Evolutionary conservation across 2,113 vertebrate species (phyloP).

Genomic region (Mola mola): DNA sequence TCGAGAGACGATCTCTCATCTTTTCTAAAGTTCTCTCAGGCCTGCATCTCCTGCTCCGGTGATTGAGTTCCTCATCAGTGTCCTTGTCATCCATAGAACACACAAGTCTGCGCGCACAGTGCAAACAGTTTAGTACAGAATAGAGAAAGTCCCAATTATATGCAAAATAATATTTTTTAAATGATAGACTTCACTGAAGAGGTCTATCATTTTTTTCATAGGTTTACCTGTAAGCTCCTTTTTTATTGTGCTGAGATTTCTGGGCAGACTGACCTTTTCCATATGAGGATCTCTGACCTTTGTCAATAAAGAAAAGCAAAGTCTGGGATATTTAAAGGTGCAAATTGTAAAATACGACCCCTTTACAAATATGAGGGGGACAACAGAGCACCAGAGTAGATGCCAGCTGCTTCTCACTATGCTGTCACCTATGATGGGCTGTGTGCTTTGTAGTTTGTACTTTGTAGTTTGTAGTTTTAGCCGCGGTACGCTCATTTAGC

Average conservation of each 20-base stretch:
- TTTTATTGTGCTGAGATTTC: conserved; percentile 32
- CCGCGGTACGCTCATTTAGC: too few species aligned
- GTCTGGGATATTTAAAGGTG: not conserved
- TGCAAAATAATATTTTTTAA: not conserved
- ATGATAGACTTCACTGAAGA: not conserved
- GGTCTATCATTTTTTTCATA: too few species aligned
- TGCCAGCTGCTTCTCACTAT: too few species aligned
- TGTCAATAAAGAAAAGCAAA: conserved; percentile 16
- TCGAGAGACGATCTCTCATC: conserved; percentile 33
- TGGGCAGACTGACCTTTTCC: conserved; percentile 8
- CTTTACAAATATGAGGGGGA: too few species aligned
- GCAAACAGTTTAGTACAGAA: conserved; percentile 15
- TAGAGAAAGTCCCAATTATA: not conserved
- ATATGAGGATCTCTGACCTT: conserved; percentile 29
- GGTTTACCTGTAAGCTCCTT: conserved; percentile 57
- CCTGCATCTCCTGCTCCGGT: conserved; percentile 13
- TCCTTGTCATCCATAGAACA: conserved; percentile 35
- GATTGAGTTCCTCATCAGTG: conserved; percentile 40
- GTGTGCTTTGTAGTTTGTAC: too few species aligned
- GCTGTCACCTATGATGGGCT: too few species aligned
- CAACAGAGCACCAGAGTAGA: too few species aligned
- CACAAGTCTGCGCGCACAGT: conserved; percentile 20
- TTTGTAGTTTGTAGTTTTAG: too few species aligned
- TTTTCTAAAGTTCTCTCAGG: conserved; percentile 34
- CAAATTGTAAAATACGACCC: too few species aligned